phyloP scores from a whole-genome alignment of 1,140 invertebrate species.

The Myzus persicae region DNA sequence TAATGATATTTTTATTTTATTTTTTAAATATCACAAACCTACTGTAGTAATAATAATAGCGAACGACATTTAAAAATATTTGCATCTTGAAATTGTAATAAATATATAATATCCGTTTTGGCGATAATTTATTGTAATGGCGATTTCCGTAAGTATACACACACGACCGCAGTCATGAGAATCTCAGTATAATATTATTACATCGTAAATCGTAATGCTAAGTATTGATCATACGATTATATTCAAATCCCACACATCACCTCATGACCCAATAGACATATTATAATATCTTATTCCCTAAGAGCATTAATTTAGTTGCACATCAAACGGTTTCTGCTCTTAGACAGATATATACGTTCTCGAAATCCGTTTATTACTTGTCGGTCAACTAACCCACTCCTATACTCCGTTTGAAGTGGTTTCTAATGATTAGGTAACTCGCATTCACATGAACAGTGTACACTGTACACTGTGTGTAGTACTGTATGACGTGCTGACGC shows the following conservation, averaged over 20 bases:
- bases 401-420: not conserved
- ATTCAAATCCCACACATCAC: not conserved
- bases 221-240: not conserved
- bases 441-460: not conserved
- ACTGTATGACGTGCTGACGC: too few species aligned
- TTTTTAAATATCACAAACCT: not conserved
- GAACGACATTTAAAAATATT: not conserved
- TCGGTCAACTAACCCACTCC: not conserved
- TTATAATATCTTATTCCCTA: conserved; percentile 14
- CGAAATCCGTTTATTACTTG: conserved; percentile 8
- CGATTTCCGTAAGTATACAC: not conserved
- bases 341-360: not conserved
- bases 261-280: not conserved
- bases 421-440: not conserved
- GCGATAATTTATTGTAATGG: not conserved
- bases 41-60: not conserved
- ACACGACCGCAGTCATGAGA: not conserved
- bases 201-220: not conserved
- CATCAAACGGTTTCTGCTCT: conserved; percentile 17
- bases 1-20: too few species aligned
- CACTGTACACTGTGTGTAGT: too few species aligned
- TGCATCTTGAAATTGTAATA: not conserved
- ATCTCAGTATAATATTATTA: conserved; percentile 6
- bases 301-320: conserved; percentile 15
- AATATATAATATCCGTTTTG: not conserved